A percentile compares a stretch with the other conserved stretches of the same genome.
Conservation (phyloP, 2,888 invertebrate species). For the Eucera pruinosa region DNA sequence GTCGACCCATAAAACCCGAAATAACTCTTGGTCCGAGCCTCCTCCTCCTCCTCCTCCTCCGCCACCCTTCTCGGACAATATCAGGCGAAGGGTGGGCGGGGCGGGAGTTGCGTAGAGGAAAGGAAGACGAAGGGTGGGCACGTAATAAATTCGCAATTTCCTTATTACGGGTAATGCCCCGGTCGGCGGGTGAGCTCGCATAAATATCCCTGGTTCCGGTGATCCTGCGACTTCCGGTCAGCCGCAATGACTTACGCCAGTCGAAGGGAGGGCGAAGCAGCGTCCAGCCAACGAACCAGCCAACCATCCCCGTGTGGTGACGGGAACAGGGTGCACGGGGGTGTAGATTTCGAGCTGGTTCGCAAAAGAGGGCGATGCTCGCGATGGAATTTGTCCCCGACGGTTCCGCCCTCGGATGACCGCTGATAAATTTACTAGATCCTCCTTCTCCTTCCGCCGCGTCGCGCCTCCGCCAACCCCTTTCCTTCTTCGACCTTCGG, state of each 20-base stretch:
- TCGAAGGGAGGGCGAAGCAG: constrained; percentile 57
- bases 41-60: constrained; percentile 48
- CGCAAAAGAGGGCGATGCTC: constrained; percentile 77
- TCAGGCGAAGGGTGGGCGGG: constrained; percentile 64
- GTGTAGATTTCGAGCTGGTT: constrained; percentile 63
- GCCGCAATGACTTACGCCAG: constrained; percentile 84
- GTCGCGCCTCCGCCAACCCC: constrained; percentile 33
- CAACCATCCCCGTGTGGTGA: constrained; percentile 42
- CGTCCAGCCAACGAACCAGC: constrained; percentile 54
- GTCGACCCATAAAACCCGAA: constrained; percentile 82
- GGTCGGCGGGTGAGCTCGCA: constrained; percentile 82
- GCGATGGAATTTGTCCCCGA: constrained; percentile 83
- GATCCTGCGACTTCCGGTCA: constrained; percentile 84
- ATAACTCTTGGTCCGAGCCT: constrained; percentile 80
- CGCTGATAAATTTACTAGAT: constrained; percentile 84
- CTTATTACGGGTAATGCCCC: constrained; percentile 85
- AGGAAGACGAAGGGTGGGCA: constrained; percentile 48
- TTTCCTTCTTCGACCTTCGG: not conserved
- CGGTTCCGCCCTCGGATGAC: constrained; percentile 82
- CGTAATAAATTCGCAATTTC: constrained; percentile 85
- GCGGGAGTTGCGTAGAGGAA: constrained; percentile 53
- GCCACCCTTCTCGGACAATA: constrained; percentile 76
- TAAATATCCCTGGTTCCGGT: constrained; percentile 84
- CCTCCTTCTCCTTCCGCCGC: constrained; percentile 67
- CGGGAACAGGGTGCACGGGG: constrained; percentile 21